Conservation (phyloP, 2,888 invertebrate species). For the Danaus chrysippus region DNA sequence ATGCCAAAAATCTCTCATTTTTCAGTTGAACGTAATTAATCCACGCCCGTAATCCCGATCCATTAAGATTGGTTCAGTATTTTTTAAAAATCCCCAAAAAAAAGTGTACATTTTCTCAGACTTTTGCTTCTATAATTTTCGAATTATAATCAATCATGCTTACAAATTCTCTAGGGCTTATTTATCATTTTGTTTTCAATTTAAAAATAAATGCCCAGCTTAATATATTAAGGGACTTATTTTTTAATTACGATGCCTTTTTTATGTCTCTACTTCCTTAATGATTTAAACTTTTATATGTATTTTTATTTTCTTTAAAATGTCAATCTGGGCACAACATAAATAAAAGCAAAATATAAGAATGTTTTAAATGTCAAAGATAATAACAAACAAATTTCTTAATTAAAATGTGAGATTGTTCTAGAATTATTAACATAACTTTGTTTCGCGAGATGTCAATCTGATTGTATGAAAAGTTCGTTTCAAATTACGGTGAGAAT, state of each 20-base stretch:
- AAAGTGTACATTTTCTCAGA: too few relatives aligned
- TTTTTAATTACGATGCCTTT: constrained; percentile 1
- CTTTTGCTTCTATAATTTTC: too few relatives aligned
- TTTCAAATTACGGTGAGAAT: background rate
- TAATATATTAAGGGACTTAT: constrained; percentile 3
- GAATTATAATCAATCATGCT: too few relatives aligned
- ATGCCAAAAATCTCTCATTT: too few relatives aligned
- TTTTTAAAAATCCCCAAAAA: too few relatives aligned
- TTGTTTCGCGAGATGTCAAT: constrained; percentile 2
- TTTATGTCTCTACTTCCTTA: constrained; percentile 3
- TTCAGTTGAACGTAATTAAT: too few relatives aligned
- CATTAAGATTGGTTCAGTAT: too few relatives aligned
- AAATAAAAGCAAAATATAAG: too few relatives aligned
- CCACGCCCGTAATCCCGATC: too few relatives aligned
- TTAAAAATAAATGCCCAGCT: background rate
- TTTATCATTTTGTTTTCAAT: constrained; percentile 1
- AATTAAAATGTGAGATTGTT: background rate
- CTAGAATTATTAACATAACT: background rate
- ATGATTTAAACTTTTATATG: background rate
- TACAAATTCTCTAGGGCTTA: too few relatives aligned
- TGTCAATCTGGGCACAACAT: too few relatives aligned
- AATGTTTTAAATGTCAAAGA: too few relatives aligned
- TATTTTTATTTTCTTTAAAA: background rate
- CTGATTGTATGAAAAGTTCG: constrained; percentile 1
- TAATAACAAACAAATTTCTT: background rate